These are phyloP conservation scores for Drosophila greeni DNA, from an alignment of 2,888 invertebrate species.

Conservation along the genomic window DNA sequence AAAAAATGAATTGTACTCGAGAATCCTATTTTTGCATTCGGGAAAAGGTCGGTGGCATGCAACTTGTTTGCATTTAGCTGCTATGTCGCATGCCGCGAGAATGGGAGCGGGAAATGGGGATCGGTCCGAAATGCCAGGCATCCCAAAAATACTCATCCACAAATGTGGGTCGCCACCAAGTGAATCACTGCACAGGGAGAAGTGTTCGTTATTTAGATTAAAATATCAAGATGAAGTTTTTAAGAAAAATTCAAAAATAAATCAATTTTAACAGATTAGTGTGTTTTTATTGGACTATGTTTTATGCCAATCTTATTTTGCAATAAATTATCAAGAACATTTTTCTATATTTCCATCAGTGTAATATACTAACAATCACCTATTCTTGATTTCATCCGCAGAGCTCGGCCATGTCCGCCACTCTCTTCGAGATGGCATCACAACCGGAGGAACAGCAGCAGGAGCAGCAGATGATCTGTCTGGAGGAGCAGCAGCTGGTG, in stretches of 20 bases:
- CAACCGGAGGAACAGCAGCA: constrained; percentile 44
- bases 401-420: constrained; percentile 59
- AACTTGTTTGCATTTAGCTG: constrained; percentile 36
- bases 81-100: constrained; percentile 20
- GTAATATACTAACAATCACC: not conserved
- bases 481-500: constrained; percentile 54
- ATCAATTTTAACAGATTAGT: not conserved
- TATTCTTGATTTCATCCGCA: constrained; percentile 4
- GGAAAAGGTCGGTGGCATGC: constrained; percentile 69
- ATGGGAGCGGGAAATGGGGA: constrained; percentile 13
- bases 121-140: constrained; percentile 62
- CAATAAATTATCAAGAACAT: no score
- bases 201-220: no score
- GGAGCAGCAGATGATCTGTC: constrained; percentile 34
- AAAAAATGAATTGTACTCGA: constrained; percentile 44
- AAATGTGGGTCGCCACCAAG: constrained; percentile 61
- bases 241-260: no score
- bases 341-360: not conserved
- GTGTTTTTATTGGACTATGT: not conserved
- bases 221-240: no score
- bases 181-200: constrained; percentile 55
- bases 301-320: not conserved
- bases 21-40: constrained; percentile 38
- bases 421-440: constrained; percentile 60
- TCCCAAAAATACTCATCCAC: constrained; percentile 63